These are phyloP conservation scores for Andrena camellia DNA, from an alignment of 2,888 invertebrate species.

Conservation along the genomic window DNA sequence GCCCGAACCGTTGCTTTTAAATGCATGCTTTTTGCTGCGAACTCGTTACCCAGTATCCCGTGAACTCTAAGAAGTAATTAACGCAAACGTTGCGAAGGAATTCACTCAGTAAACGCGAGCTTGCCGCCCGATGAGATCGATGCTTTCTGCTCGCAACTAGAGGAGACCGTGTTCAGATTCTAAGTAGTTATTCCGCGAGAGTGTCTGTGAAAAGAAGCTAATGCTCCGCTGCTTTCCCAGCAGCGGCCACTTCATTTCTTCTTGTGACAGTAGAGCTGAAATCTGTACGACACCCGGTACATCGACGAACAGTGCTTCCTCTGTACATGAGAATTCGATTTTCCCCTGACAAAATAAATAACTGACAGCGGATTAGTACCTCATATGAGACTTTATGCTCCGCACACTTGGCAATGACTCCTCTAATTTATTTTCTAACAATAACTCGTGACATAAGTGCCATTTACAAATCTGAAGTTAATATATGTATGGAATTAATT, in stretches of 20 bases:
- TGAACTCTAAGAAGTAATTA: conserved; percentile 68
- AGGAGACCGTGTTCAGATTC: conserved; percentile 32
- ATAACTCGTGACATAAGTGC: no score
- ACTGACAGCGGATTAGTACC: neutral
- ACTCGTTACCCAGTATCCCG: conserved; percentile 56
- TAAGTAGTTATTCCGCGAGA: conserved; percentile 47
- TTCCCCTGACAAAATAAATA: conserved; percentile 19
- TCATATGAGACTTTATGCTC: neutral
- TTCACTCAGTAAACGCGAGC: conserved; percentile 37
- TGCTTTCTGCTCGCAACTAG: conserved; percentile 17
- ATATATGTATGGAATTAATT: no score
- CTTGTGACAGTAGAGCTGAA: conserved; percentile 43
- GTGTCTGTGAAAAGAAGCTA: conserved; percentile 46
- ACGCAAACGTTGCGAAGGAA: conserved; percentile 62
- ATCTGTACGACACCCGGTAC: conserved; percentile 35
- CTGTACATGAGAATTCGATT: conserved; percentile 40
- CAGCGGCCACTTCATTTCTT: conserved; percentile 29
- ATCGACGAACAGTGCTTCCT: neutral
- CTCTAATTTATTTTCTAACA: no score
- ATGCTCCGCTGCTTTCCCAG: conserved; percentile 46
- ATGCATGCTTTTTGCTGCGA: conserved; percentile 50
- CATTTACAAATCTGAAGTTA: no score
- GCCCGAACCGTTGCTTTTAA: conserved; percentile 21
- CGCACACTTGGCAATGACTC: no score
- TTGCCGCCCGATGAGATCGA: conserved; percentile 43